phyloP scores from a whole-genome alignment of 2,888 invertebrate species.

The Fissipunctia ypsillon region DNA sequence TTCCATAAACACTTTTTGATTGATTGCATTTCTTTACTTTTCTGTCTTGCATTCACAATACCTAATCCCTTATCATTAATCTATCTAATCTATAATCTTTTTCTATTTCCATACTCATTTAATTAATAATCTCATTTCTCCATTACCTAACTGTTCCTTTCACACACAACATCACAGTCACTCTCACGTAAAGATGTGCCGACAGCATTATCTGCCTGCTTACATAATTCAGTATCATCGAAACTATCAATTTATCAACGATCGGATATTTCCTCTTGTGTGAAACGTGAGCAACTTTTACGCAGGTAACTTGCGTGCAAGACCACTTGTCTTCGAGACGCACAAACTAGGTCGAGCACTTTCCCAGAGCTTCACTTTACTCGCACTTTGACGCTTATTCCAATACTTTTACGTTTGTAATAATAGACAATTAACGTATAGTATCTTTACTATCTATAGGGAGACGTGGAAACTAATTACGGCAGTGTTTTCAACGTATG shows the following conservation, averaged over 20 bases:
- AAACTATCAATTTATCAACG: conserved; percentile 45
- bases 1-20: neutral
- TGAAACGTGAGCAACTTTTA: conserved; percentile 25
- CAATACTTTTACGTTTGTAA: conserved; percentile 33
- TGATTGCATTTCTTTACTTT: neutral
- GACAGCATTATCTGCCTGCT: conserved; percentile 6
- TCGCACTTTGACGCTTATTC: conserved; percentile 45
- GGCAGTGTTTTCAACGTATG: conserved; percentile 3
- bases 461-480: conserved; percentile 16
- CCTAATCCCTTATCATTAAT: neutral
- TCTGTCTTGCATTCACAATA: neutral
- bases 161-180: neutral
- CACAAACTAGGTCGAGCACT: conserved; percentile 63
- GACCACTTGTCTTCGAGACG: conserved; percentile 39
- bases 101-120: neutral
- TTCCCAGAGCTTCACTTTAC: conserved; percentile 63
- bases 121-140: conserved; percentile 8
- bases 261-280: conserved; percentile 37
- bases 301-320: conserved; percentile 43
- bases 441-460: conserved; percentile 27
- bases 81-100: neutral
- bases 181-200: conserved; percentile 19
- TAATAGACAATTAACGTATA: conserved; percentile 19
- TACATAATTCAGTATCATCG: conserved; percentile 33
- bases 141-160: conserved; percentile 25